Percentiles rank a stretch among this genome's conserved stretches.
Evolutionary conservation across 2,888 invertebrate genomes (phyloP).

Genomic region (Uloborus plumipes): DNA sequence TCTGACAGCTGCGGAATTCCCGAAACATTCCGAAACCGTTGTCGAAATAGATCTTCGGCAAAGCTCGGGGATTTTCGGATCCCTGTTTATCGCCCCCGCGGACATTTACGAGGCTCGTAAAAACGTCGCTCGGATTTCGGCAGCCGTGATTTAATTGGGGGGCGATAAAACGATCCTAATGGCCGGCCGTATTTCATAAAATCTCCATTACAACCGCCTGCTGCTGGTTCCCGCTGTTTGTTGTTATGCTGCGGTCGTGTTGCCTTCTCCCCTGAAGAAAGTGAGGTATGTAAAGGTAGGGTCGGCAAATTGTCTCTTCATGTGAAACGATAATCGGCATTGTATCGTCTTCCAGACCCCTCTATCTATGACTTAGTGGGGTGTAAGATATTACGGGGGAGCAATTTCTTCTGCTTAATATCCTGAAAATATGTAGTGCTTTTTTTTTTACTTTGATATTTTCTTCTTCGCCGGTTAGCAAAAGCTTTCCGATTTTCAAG

Average conservation of each 20-base stretch:
- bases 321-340: too few relatives aligned
- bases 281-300: too few relatives aligned
- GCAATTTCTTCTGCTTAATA: too few relatives aligned
- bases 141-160: conserved; percentile 57
- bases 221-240: conserved; percentile 1
- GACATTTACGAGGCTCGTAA: conserved; percentile 50
- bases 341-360: too few relatives aligned
- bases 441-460: too few relatives aligned
- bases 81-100: conserved; percentile 22
- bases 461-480: too few relatives aligned
- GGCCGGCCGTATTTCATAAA: conserved; percentile 56
- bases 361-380: too few relatives aligned
- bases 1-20: neutral
- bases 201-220: conserved; percentile 38
- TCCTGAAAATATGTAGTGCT: too few relatives aligned
- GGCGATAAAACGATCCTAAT: conserved; percentile 52
- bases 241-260: neutral
- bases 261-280: too few relatives aligned
- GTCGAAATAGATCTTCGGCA: conserved; percentile 31
- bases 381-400: too few relatives aligned
- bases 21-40: conserved; percentile 29
- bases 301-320: too few relatives aligned
- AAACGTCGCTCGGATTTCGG: conserved; percentile 48
- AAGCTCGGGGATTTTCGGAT: conserved; percentile 30
- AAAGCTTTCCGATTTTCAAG: too few relatives aligned